Conservation (phyloP, 2,797 vertebrate genomes). For the Columba guinea region DNA sequence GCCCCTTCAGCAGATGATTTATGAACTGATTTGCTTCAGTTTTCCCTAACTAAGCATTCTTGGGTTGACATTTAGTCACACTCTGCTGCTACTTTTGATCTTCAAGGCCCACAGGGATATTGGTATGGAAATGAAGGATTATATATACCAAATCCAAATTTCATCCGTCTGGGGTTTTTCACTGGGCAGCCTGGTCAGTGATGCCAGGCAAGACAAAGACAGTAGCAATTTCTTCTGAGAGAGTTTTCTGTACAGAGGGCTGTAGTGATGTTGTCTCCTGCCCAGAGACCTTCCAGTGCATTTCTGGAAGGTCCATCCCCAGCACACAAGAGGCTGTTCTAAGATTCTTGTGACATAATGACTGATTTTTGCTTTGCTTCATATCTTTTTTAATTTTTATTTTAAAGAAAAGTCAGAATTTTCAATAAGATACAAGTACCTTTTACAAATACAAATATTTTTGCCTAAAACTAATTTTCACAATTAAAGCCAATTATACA, state of each 20-base stretch:
- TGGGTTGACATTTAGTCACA: constrained; percentile 63
- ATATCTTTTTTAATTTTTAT: neutral
- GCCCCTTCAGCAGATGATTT: constrained; percentile 60
- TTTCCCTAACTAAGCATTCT: constrained; percentile 67
- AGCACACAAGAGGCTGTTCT: neutral
- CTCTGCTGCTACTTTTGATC: constrained; percentile 55
- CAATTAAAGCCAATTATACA: neutral
- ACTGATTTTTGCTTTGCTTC: neutral
- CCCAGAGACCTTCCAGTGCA: neutral
- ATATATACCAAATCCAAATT: constrained; percentile 35
- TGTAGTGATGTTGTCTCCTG: neutral
- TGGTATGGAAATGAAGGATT: constrained; percentile 61
- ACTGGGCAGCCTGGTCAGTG: neutral
- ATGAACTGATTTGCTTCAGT: constrained; percentile 68
- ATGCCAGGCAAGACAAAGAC: constrained; percentile 23
- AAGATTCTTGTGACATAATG: neutral
- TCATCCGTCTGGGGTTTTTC: neutral
- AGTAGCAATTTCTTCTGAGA: neutral
- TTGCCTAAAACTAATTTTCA: neutral
- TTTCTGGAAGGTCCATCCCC: neutral
- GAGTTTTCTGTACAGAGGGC: neutral
- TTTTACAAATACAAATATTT: neutral
- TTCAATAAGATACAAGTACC: neutral
- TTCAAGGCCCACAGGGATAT: constrained; percentile 49
- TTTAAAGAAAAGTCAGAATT: neutral